Conservation (phyloP, 30 jellyfish, hydroid and myxozoan genomes). For the Hydractinia echinata region DNA sequence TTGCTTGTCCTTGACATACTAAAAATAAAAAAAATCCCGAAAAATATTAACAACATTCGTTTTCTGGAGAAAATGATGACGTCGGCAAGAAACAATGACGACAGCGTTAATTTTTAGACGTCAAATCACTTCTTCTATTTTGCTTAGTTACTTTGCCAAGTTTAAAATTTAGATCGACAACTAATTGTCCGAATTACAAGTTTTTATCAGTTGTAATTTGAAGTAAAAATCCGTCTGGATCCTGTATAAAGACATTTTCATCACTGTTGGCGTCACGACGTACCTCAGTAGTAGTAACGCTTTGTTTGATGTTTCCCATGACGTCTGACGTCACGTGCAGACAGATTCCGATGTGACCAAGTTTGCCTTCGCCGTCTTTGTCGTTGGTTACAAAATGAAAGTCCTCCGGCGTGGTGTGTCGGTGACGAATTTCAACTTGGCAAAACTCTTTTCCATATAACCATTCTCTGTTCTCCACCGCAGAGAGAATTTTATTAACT, state of each 20-base stretch:
- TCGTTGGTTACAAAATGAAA: background rate
- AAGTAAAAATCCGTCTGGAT: slow-evolving; percentile 1
- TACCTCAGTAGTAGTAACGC: background rate
- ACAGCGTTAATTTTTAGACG: no score
- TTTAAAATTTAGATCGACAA: no score
- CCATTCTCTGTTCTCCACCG: slow-evolving; percentile 19
- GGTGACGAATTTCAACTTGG: slow-evolving; percentile 2
- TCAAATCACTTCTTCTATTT: no score
- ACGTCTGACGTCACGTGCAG: background rate
- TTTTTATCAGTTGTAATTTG: no score
- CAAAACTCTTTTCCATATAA: background rate
- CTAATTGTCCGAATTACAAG: no score
- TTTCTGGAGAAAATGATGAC: no score
- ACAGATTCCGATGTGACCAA: slow-evolving; percentile 10
- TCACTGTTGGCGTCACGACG: background rate
- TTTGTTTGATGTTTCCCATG: background rate
- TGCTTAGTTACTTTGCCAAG: no score
- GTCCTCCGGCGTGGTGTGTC: background rate
- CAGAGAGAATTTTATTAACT: background rate
- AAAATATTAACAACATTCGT: no score
- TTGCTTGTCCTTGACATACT: no score
- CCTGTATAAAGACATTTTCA: background rate
- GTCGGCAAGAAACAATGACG: no score
- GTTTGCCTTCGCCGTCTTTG: slow-evolving; percentile 4
- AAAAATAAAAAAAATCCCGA: no score